A percentile compares a stretch with the other conserved stretches of the same genome.
phyloP scores from a whole-genome alignment of 2,797 vertebrate species.

The Epinephelus coioides region DNA sequence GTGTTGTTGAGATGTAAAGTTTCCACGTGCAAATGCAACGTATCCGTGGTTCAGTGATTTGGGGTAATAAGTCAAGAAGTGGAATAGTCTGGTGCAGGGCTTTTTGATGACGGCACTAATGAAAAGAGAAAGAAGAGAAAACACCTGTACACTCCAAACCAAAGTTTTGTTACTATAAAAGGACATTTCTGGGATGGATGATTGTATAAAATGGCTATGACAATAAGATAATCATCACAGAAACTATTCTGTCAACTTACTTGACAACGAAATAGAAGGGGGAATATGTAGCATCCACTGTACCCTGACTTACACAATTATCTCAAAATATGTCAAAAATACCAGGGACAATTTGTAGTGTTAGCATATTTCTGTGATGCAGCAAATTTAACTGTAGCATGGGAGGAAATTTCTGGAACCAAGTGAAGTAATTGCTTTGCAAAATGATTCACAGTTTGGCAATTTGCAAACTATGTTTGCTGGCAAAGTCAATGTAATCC shows the following conservation, averaged over 20 bases:
- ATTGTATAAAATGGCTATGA: not conserved
- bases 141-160: too few relatives aligned
- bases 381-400: not conserved
- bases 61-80: too few relatives aligned
- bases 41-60: too few relatives aligned
- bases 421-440: not conserved
- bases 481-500: not conserved
- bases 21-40: too few relatives aligned
- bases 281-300: not conserved
- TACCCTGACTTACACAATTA: slow-evolving; percentile 6
- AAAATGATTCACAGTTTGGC: not conserved
- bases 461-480: not conserved
- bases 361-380: not conserved
- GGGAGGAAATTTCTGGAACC: not conserved
- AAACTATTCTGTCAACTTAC: not conserved
- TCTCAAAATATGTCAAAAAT: not conserved
- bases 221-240: not conserved
- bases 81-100: too few relatives aligned
- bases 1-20: too few relatives aligned
- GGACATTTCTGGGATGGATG: too few relatives aligned
- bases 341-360: not conserved
- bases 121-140: too few relatives aligned
- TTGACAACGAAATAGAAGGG: too few relatives aligned
- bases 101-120: too few relatives aligned
- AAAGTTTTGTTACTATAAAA: too few relatives aligned